Percentiles rank a stretch among this genome's conserved stretches.
Evolutionary conservation across 30 jellyfish, hydroid and myxozoan species (phyloP).

Genomic region (Aurelia aurita complex sp. Pacific): DNA sequence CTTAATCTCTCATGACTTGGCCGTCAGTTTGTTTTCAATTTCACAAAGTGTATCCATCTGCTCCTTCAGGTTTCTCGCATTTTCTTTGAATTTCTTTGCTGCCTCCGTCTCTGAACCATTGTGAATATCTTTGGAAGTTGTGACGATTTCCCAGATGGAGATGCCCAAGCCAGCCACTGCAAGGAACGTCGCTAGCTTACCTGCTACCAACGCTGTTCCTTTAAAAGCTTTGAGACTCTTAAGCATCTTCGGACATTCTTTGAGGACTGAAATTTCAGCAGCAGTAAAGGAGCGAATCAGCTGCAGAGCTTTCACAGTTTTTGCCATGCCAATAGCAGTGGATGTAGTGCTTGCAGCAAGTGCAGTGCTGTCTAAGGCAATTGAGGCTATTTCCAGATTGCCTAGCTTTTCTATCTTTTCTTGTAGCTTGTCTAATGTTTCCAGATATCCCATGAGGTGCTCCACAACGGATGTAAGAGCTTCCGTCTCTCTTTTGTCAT

Average conservation of each 20-base stretch:
- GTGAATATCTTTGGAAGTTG: conserved; percentile 41
- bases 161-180: conserved; percentile 40
- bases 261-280: conserved; percentile 40
- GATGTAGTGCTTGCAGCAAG: conserved; percentile 20
- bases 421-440: conserved; percentile 11
- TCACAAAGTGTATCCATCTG: conserved; percentile 30
- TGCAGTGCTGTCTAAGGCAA: conserved; percentile 9
- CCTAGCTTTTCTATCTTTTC: conserved; percentile 1
- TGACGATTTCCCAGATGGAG: conserved; percentile 31
- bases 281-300: conserved; percentile 36
- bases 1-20: too few relatives aligned
- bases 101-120: conserved; percentile 44
- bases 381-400: conserved; percentile 1
- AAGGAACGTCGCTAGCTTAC: conserved; percentile 32
- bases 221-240: conserved; percentile 28
- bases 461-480: background rate
- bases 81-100: conserved; percentile 14
- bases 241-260: conserved; percentile 44
- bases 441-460: conserved; percentile 10
- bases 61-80: conserved; percentile 22
- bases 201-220: conserved; percentile 37
- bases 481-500: conserved; percentile 12
- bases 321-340: conserved; percentile 22
- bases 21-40: conserved; percentile 10
- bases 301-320: conserved; percentile 28